Percentiles rank a stretch among this genome's conserved stretches.
phyloP scores from a whole-genome alignment of 2,113 vertebrate genomes.

The Spilogale gracilis region DNA sequence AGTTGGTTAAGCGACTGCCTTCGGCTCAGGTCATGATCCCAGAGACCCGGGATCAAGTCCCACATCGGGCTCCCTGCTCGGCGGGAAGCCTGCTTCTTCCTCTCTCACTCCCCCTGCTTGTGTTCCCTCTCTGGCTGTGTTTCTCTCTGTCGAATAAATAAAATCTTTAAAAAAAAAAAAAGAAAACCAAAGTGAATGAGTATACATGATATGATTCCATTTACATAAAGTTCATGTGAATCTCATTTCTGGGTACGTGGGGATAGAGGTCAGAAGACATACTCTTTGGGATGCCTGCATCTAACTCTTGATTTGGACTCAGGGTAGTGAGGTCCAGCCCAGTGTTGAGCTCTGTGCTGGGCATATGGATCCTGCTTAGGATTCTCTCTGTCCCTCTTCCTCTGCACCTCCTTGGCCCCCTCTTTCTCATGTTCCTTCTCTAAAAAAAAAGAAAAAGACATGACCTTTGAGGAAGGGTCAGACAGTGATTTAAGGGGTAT shows the following conservation, averaged over 20 bases:
- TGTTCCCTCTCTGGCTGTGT: no score
- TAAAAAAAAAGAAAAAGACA: neutral
- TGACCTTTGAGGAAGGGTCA: neutral
- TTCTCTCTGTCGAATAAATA: no score
- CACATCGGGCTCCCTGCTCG: no score
- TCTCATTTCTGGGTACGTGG: neutral
- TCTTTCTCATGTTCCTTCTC: neutral
- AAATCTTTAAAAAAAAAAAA: no score
- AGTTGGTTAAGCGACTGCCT: no score
- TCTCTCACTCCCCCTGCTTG: no score
- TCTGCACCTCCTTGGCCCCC: neutral
- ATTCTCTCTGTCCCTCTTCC: neutral
- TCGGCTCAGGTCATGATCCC: no score
- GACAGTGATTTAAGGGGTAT: accelerated
- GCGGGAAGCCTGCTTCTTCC: no score
- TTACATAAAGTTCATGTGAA: neutral
- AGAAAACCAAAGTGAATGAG: accelerated
- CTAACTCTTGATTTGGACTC: neutral
- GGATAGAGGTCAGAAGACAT: neutral
- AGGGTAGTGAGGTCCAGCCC: neutral
- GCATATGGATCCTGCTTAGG: neutral
- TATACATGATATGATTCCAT: accelerated
- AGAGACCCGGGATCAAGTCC: no score
- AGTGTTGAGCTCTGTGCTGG: neutral
- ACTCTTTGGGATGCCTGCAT: neutral